These are phyloP conservation scores for Eulimnadia texana DNA, from an alignment of 1,140 invertebrate species.

Conservation along the genomic window DNA sequence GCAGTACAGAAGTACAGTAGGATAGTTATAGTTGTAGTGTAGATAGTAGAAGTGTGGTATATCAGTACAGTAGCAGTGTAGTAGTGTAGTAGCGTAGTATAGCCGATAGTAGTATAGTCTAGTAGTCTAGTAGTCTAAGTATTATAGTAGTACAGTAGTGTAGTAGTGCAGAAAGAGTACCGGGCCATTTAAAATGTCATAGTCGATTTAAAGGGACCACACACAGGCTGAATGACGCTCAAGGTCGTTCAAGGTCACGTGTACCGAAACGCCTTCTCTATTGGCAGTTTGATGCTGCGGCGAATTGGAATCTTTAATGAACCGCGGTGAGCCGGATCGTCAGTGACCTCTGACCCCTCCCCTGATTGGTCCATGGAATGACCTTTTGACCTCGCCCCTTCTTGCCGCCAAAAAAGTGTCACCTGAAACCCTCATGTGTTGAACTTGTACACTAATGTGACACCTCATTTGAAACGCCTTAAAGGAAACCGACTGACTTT, in stretches of 20 bases:
- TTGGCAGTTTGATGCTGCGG: background rate
- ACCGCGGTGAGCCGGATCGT: background rate
- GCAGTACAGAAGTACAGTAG: background rate
- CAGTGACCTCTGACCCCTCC: background rate
- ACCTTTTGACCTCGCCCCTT: too few relatives aligned
- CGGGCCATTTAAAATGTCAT: too few relatives aligned
- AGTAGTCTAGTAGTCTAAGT: too few relatives aligned
- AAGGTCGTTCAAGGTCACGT: background rate
- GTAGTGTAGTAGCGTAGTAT: too few relatives aligned
- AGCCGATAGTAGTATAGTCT: too few relatives aligned
- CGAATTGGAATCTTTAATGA: background rate
- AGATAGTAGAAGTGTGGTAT: too few relatives aligned
- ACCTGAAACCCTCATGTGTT: background rate
- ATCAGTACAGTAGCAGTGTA: too few relatives aligned
- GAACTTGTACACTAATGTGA: background rate
- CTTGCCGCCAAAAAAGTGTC: background rate
- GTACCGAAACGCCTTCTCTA: background rate
- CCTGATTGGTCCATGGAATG: too few relatives aligned
- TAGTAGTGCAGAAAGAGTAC: too few relatives aligned
- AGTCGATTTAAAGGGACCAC: too few relatives aligned
- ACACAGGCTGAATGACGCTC: too few relatives aligned
- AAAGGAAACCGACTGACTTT: background rate
- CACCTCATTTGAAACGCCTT: background rate
- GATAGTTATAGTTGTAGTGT: background rate
- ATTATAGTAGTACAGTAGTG: too few relatives aligned